phyloP scores from a whole-genome alignment of 2,113 vertebrate genomes.

The Nyctibius bracteatus region DNA sequence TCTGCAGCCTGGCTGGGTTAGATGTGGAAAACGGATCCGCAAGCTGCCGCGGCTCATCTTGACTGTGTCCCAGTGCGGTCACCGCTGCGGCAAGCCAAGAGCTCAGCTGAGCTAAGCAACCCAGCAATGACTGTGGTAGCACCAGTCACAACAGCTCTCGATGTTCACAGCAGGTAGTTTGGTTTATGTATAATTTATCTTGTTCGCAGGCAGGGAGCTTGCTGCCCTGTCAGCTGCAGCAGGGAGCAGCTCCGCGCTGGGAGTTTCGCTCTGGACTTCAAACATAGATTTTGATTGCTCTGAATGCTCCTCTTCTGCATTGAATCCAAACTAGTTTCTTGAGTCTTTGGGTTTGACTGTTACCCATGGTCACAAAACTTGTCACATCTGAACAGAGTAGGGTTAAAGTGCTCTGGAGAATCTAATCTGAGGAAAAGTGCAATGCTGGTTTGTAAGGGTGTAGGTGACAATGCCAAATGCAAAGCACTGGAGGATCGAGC shows the following conservation, averaged over 20 bases:
- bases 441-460: accelerated
- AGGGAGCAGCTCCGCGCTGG: not conserved
- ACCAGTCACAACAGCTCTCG: not conserved
- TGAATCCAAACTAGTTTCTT: not conserved
- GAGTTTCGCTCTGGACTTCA: not conserved
- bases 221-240: not conserved
- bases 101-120: not conserved
- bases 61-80: not conserved
- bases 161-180: not conserved
- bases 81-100: not conserved
- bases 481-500: not conserved
- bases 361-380: not conserved
- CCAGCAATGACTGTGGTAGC: not conserved
- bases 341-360: not conserved
- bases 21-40: not conserved
- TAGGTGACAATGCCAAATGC: not conserved
- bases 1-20: not conserved
- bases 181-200: not conserved
- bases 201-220: not conserved
- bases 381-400: not conserved
- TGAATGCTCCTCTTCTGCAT: not conserved
- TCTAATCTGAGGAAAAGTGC: not conserved
- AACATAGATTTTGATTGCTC: not conserved
- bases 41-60: not conserved
- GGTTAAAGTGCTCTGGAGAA: not conserved